Base-by-base conservation (phyloP, 2,888 invertebrate genomes). In the Zhuqinia jingwanae region DNA sequence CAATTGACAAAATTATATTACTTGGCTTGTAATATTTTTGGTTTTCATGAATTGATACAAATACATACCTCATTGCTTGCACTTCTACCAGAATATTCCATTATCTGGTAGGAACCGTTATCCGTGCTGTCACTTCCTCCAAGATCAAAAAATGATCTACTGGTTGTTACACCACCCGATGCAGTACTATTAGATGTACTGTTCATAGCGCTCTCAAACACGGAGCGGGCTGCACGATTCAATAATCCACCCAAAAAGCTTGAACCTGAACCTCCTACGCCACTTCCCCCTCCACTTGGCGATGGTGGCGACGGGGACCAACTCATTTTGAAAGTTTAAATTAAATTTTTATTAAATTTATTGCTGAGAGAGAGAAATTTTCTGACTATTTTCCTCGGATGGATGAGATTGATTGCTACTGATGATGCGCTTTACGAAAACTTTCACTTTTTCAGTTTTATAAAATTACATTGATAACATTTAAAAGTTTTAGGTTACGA, bases 131-230 rank as follows among this genome's bases (percentile, higher is more conserved):
- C 65, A 20, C 17, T 60, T 27, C 70, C n/a, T 25, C 53, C 76
- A 1, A 60, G 15, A 30, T 47, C 60, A 63, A 83, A 83, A 53
- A 76, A 76, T 2, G 76, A 76, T 11, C 83, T 25, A 17, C 76
- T 76, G n/a, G 42, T 0, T 15, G 15, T n/a, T 0, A 53, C 63
- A 11, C 42, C 25, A 8, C 73, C 36, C 27, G 53, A 20, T 42
- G 22, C 13, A 22, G 22, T 22, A 10, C 30, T 10, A 30, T 68
- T 65, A 45, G 68, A 1, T 3, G 82, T 75, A 25, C 65, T 83
- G 25, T 83, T 83, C 45, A 83, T 30, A 0, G 83, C 83, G n/a
- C n/a, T 65, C 22, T 83, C 76, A n/a, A 83, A 50, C 8, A 76
- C 50, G 10, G 65, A 42, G 2, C 76, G 63, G 8, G 76, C 83